phyloP scores from a whole-genome alignment of 2,797 vertebrate species.

The Poeciliopsis gracilis region DNA sequence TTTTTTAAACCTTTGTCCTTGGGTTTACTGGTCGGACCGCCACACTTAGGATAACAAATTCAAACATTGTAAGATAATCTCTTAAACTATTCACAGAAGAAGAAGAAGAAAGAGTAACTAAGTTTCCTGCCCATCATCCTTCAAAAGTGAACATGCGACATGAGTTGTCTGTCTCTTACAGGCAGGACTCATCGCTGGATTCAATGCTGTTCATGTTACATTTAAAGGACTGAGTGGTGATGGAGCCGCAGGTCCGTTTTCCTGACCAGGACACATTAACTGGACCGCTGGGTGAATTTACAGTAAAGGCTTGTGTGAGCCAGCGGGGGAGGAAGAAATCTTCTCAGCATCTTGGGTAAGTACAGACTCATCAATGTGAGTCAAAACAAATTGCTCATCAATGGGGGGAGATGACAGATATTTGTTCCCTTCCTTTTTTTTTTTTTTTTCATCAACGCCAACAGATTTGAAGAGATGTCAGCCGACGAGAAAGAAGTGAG shows the following conservation, averaged over 20 bases:
- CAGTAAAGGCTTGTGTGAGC: conserved; percentile 63
- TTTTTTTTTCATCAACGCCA: neutral
- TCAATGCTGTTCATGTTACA: conserved; percentile 20
- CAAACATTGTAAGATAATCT: neutral
- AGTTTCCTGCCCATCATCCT: neutral
- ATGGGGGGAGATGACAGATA: neutral
- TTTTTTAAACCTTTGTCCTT: too few relatives aligned
- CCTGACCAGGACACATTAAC: conserved; percentile 68
- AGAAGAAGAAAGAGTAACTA: neutral
- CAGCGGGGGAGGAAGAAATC: conserved; percentile 46
- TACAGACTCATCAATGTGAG: neutral
- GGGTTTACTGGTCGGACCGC: too few relatives aligned
- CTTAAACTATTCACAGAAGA: neutral
- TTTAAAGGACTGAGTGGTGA: conserved; percentile 37
- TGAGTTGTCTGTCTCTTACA: neutral
- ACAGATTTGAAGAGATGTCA: neutral
- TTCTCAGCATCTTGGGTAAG: conserved; percentile 1
- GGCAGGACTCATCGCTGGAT: conserved; percentile 10
- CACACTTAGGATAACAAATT: neutral
- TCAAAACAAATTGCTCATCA: too few relatives aligned
- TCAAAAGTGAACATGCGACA: neutral
- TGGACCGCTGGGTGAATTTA: conserved; percentile 65
- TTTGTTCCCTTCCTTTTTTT: neutral
- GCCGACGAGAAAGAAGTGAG: neutral
- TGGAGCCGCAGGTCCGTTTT: conserved; percentile 60